Evolutionary conservation across 2,113 vertebrate species (phyloP).

Genomic region (Calyptommatus sinebrachiatus): DNA sequence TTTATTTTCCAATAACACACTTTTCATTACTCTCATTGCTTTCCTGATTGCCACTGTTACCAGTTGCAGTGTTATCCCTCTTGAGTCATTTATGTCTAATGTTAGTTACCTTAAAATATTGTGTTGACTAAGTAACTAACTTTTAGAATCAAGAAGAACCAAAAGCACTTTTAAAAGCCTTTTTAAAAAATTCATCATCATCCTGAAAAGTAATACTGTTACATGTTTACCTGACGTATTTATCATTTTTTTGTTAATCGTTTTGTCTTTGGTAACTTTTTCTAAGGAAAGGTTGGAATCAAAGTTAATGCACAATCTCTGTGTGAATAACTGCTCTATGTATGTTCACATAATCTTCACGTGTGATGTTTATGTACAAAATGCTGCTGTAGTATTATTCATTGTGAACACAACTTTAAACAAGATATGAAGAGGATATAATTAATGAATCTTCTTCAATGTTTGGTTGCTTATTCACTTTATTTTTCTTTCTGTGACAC

Average conservation of each 20-base stretch:
- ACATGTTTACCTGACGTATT: conserved; percentile 51
- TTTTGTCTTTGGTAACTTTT: conserved; percentile 37
- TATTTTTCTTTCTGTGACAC: too few relatives aligned
- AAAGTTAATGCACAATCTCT: conserved; percentile 43
- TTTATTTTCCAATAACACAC: background rate
- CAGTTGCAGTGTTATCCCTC: conserved; percentile 4
- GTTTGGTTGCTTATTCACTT: background rate
- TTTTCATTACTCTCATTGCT: conserved; percentile 32
- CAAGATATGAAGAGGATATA: too few relatives aligned
- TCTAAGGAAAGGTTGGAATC: conserved; percentile 38
- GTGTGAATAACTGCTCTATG: conserved; percentile 38
- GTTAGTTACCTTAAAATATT: conserved; percentile 30
- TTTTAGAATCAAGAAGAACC: conserved; percentile 24
- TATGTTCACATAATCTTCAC: conserved; percentile 43
- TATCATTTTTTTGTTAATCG: conserved; percentile 34
- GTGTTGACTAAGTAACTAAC: conserved; percentile 43
- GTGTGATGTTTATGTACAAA: background rate
- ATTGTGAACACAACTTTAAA: background rate
- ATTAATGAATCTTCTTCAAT: background rate
- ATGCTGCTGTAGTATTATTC: conserved; percentile 5
- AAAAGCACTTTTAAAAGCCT: conserved; percentile 47
- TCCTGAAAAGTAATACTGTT: conserved; percentile 43
- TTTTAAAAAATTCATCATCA: conserved; percentile 53
- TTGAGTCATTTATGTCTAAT: conserved; percentile 35
- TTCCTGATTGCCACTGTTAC: conserved; percentile 24